Evolutionary conservation across 1,140 invertebrate species (phyloP), one percentile per base, ranked within the genome.

Genomic region (Portunus trituberculatus): DNA sequence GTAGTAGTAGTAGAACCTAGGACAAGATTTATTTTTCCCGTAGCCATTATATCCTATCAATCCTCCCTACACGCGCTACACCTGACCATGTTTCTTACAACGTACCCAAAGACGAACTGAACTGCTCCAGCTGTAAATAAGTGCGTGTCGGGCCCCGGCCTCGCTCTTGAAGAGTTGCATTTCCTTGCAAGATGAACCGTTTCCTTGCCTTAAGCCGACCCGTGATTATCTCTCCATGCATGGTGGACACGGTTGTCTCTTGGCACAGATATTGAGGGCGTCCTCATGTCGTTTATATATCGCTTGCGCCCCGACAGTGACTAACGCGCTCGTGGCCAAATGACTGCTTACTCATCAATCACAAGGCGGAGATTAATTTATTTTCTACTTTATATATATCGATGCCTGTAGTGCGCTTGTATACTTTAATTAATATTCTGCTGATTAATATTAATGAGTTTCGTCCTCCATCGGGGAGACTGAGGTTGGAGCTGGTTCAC

Each of bases 271-370:
- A 59, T 59, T 91, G 89, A 91, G 48, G 29, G 20, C 28, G 20
- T 67, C 89, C 20, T 46, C 4, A 48, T 20, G 48, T 46, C 89
- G 20, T 91, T 91, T 91, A 91, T 91, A 67, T 91, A 91, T 91
- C 89, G 32, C 48, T 39, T 91, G 16, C 20, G 16, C 28, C 39
- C 89, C 16, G 89, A 59, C 89, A 91, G 89, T 91, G 89, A 91
- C 59, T 91, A 91, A 91, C 48, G 89, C n/a, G 28, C 89, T n/a
- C 28, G 31, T 12, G 89, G 89, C 46, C 89, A 91, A 91, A 91
- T 91, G 89, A 91, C 46, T 46, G 31, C 46, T 59, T 16, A 0
- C 89, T 91, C 89, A 91, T 91, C 59, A 91, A 91, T 91, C 89
- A 91, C 25, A 16, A 28, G 48, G 25, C 16, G 87, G n/a, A 91